Percentiles rank a stretch among this genome's conserved stretches.
These are phyloP conservation scores for Syrphus vitripennis DNA, from an alignment of 2,888 invertebrate genomes.

Conservation along the genomic window DNA sequence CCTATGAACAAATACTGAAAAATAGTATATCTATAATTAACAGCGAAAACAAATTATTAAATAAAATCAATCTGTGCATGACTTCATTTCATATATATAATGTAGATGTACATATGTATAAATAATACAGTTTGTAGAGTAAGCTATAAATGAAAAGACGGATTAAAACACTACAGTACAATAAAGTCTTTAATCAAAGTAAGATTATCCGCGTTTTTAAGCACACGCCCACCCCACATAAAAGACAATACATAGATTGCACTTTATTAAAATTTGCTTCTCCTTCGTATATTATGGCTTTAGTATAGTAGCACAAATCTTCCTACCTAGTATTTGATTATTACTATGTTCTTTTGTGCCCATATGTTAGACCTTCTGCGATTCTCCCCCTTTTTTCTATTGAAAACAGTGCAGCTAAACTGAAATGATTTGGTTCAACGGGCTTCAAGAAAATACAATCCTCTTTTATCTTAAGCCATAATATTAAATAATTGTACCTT, in stretches of 20 bases:
- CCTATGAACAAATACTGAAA: no score
- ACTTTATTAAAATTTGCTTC: slow-evolving; percentile 57
- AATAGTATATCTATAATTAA: neutral
- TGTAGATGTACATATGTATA: neutral
- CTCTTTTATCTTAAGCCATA: slow-evolving; percentile 65
- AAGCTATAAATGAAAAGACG: neutral
- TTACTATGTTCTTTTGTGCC: slow-evolving; percentile 58
- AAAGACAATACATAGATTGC: slow-evolving; percentile 26
- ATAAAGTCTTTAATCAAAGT: slow-evolving; percentile 48
- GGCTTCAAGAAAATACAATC: slow-evolving; percentile 43
- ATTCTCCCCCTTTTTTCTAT: slow-evolving; percentile 19
- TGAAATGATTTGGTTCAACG: slow-evolving; percentile 41
- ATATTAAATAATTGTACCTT: slow-evolving; percentile 61
- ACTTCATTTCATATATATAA: neutral
- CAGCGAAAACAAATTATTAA: neutral
- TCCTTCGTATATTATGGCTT: neutral
- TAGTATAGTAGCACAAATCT: slow-evolving; percentile 27
- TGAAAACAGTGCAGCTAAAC: slow-evolving; percentile 31
- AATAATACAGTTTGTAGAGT: neutral
- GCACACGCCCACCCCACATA: slow-evolving; percentile 20
- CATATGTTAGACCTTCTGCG: slow-evolving; percentile 50
- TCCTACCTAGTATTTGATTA: slow-evolving; percentile 36
- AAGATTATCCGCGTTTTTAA: slow-evolving; percentile 51
- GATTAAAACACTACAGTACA: slow-evolving; percentile 36
- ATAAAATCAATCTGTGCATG: neutral